Conservation (phyloP, 1,140 invertebrate species). For the Bradynema listronoti region DNA sequence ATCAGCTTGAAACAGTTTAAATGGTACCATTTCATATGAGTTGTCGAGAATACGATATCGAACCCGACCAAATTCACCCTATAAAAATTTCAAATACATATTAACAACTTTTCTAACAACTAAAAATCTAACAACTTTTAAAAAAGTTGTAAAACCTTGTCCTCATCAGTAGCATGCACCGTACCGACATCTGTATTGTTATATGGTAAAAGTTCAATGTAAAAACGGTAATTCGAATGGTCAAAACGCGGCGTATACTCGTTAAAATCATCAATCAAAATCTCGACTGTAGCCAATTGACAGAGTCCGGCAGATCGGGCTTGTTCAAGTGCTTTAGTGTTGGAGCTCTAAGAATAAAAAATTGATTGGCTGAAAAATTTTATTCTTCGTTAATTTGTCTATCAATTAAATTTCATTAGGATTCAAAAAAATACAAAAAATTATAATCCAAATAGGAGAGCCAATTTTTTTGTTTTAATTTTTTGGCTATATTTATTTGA, state of each 20-base stretch:
- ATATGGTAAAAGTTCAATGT: slow-evolving; percentile 34
- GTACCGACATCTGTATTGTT: slow-evolving; percentile 46
- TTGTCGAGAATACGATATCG: slow-evolving; percentile 45
- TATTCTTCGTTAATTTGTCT: too few species aligned
- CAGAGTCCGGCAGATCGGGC: slow-evolving; percentile 32
- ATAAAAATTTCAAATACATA: neutral
- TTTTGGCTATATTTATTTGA: too few species aligned
- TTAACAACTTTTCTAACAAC: slow-evolving; percentile 1
- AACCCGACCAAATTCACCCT: slow-evolving; percentile 35
- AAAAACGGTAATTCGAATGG: slow-evolving; percentile 25
- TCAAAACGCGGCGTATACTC: slow-evolving; percentile 36
- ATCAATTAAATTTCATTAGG: too few species aligned
- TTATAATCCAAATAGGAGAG: too few species aligned
- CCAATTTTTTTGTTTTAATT: too few species aligned
- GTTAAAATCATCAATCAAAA: slow-evolving; percentile 36
- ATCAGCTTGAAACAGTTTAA: slow-evolving; percentile 40
- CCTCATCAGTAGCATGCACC: slow-evolving; percentile 34
- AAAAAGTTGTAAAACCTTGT: slow-evolving; percentile 34
- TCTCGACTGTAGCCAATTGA: slow-evolving; percentile 38
- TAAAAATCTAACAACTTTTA: neutral
- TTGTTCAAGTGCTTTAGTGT: too few species aligned
- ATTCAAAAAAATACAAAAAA: too few species aligned
- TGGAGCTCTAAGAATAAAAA: too few species aligned
- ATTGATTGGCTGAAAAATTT: too few species aligned
- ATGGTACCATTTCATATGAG: slow-evolving; percentile 28